Percentiles rank a stretch among this genome's conserved stretches.
phyloP scores from a whole-genome alignment of 2,888 invertebrate genomes.

The Pantelozetes paolii region DNA sequence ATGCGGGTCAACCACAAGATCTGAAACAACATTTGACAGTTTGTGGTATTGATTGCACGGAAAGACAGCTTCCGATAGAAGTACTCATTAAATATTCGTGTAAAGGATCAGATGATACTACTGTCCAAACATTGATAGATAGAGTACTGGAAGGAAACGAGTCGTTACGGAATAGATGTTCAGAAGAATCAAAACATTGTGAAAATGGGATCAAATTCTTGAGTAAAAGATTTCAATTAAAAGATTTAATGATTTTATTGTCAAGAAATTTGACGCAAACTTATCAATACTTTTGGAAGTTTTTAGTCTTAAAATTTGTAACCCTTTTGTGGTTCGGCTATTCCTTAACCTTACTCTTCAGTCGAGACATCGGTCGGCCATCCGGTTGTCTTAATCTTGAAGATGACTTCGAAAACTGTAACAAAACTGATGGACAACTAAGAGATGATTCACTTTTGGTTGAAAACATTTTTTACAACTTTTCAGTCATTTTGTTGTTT shows the following conservation, averaged over 20 bases:
- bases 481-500: not conserved
- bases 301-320: constrained; percentile 12
- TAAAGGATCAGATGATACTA: not conserved
- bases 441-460: not conserved
- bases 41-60: not conserved
- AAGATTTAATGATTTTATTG: not conserved
- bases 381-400: constrained; percentile 32
- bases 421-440: not conserved
- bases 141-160: not conserved
- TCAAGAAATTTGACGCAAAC: constrained; percentile 7
- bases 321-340: not conserved
- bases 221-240: constrained; percentile 22
- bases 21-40: not conserved
- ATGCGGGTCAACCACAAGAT: not conserved
- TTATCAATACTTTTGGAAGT: constrained; percentile 1
- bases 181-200: not conserved
- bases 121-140: constrained; percentile 16
- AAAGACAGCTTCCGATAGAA: constrained; percentile 6
- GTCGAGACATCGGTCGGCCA: constrained; percentile 18
- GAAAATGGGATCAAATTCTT: constrained; percentile 16
- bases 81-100: constrained; percentile 34
- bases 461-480: constrained; percentile 22
- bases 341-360: constrained; percentile 12
- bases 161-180: not conserved
- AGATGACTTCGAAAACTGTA: constrained; percentile 23